Evolutionary conservation across 2,113 vertebrate species (phyloP).

Genomic region (Pluvialis apricaria): DNA sequence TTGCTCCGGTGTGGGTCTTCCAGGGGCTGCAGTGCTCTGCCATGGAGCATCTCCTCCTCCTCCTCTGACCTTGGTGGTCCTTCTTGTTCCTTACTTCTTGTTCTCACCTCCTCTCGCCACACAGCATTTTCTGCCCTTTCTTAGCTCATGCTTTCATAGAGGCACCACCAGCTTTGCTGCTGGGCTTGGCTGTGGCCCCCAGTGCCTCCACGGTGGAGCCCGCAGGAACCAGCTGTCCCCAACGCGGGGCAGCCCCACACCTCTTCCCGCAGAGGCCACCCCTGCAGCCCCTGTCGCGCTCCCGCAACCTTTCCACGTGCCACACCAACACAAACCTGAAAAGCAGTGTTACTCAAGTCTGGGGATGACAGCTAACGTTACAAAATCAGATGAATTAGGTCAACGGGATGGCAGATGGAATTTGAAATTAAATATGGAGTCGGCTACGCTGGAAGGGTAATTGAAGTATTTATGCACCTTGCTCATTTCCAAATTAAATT

Average conservation of each 20-base stretch:
- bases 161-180: background rate
- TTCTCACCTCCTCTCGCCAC: background rate
- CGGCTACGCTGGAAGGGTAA: background rate
- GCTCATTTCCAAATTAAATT: background rate
- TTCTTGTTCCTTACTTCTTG: background rate
- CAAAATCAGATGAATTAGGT: background rate
- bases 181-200: background rate
- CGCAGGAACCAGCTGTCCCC: background rate
- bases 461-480: background rate
- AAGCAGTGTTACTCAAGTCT: background rate
- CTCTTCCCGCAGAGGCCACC: background rate
- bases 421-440: background rate
- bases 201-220: fast-evolving
- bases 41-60: no score
- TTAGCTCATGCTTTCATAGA: background rate
- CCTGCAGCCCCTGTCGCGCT: no score
- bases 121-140: background rate
- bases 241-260: background rate
- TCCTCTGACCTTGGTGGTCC: background rate
- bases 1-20: background rate
- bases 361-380: background rate
- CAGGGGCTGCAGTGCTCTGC: background rate
- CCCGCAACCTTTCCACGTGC: fast-evolving
- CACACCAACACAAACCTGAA: background rate
- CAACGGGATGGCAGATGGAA: background rate